Evolutionary conservation across 2,113 vertebrate genomes (phyloP).

Genomic region (Galeopterus variegatus): DNA sequence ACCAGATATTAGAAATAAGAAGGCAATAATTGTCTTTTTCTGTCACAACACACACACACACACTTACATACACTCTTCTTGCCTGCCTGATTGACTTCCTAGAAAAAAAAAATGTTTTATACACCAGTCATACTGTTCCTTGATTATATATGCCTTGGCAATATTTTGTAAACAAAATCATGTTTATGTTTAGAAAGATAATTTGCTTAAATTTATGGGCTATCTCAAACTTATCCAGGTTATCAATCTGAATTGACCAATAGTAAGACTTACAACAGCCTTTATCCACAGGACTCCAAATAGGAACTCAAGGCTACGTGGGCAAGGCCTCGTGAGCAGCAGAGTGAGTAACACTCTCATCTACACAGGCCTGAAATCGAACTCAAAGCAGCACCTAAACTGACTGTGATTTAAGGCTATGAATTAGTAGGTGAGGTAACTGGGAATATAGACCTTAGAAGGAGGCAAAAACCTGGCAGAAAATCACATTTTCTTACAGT

Average conservation of each 20-base stretch:
- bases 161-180: slow-evolving; percentile 1
- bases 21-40: neutral
- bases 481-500: neutral
- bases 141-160: neutral
- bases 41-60: neutral
- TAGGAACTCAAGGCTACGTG: neutral
- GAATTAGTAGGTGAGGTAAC: neutral
- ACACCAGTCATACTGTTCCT: neutral
- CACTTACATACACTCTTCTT: neutral
- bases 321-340: neutral
- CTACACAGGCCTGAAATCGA: neutral
- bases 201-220: neutral
- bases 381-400: neutral
- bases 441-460: neutral
- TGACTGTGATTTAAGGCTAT: no score
- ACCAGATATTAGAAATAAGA: neutral
- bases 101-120: neutral
- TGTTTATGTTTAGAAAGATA: neutral
- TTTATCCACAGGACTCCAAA: neutral
- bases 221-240: neutral
- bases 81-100: neutral
- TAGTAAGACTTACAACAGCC: neutral
- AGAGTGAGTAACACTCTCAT: neutral
- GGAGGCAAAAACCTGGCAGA: neutral
- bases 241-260: neutral